A percentile compares a stretch with the other conserved stretches of the same genome.
Conservation (phyloP, 1,140 invertebrate genomes). For the Hirudo medicinalis region DNA sequence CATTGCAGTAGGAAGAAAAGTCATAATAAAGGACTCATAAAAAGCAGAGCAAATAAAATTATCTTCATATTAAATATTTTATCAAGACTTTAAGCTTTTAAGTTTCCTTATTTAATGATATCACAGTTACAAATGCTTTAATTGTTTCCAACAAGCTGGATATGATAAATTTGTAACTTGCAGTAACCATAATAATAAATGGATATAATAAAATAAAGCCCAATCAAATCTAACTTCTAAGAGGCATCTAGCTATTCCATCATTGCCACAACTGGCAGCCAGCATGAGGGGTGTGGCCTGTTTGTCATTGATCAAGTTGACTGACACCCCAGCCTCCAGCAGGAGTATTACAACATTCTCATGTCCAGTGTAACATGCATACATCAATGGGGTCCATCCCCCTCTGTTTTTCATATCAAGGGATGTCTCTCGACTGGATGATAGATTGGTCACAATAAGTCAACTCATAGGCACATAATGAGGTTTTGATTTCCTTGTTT, state of each 20-base stretch:
- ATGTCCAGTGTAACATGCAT: slow-evolving; percentile 45
- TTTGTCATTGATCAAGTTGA: slow-evolving; percentile 39
- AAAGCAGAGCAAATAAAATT: too few species aligned
- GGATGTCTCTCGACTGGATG: slow-evolving; percentile 28
- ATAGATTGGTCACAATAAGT: neutral
- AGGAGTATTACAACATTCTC: slow-evolving; percentile 40
- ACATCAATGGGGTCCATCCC: slow-evolving; percentile 47
- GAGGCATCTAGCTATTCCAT: slow-evolving; percentile 36
- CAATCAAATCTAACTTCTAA: slow-evolving; percentile 26
- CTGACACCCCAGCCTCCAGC: slow-evolving; percentile 38
- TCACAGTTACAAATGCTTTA: too few species aligned
- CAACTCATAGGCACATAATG: slow-evolving; percentile 14
- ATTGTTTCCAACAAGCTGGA: too few species aligned
- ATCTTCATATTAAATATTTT: too few species aligned
- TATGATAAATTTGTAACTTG: too few species aligned
- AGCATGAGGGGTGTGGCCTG: slow-evolving; percentile 44
- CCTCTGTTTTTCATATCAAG: slow-evolving; percentile 37
- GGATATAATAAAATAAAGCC: too few species aligned
- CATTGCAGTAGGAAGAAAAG: too few species aligned
- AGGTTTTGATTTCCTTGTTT: neutral
- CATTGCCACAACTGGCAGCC: slow-evolving; percentile 44
- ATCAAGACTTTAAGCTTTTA: too few species aligned
- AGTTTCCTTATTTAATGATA: too few species aligned
- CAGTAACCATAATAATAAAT: too few species aligned
- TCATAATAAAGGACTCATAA: too few species aligned